Evolutionary conservation across 2,888 invertebrate species (phyloP).

Genomic region (Drosophila barbarae): DNA sequence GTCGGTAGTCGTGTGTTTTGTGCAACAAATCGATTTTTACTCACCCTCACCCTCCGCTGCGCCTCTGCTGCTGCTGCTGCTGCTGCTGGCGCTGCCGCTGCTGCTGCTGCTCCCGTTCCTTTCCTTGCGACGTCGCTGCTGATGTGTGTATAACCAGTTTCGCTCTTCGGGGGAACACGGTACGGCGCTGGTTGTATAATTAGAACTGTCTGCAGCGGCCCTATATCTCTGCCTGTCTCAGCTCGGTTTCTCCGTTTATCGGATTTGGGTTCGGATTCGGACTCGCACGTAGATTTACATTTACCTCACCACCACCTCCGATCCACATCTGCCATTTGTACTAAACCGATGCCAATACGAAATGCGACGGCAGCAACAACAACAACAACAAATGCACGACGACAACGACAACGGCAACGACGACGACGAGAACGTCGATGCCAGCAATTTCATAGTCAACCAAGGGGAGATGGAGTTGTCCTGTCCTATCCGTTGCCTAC

Average conservation of each 20-base stretch:
- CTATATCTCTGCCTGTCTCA: conserved; percentile 43
- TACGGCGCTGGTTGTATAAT: conserved; percentile 68
- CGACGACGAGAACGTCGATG: conserved; percentile 22
- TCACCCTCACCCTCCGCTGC: conserved; percentile 67
- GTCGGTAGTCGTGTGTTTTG: conserved; percentile 55
- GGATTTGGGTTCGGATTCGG: conserved; percentile 31
- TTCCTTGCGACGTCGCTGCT: conserved; percentile 39
- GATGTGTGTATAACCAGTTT: conserved; percentile 73
- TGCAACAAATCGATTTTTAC: conserved; percentile 75
- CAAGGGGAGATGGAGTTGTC: conserved; percentile 28
- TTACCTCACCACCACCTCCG: conserved; percentile 46
- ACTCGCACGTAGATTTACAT: conserved; percentile 56
- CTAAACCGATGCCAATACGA: conserved; percentile 51
- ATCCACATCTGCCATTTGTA: conserved; percentile 24
- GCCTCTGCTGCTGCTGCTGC: conserved; percentile 27
- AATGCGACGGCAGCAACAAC: conserved; percentile 57
- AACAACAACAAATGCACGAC: conserved; percentile 38
- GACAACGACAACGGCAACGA: conserved; percentile 6
- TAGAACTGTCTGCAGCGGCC: conserved; percentile 52
- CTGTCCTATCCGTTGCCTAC: conserved; percentile 1
- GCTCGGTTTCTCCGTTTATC: conserved; percentile 37
- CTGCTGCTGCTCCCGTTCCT: conserved; percentile 41
- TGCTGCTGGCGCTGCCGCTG: conserved; percentile 46
- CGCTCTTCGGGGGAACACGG: conserved; percentile 56
- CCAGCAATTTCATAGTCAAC: conserved; percentile 40